Evolutionary conservation across 2,888 invertebrate genomes (phyloP).

Genomic region (Meteorus colon): DNA sequence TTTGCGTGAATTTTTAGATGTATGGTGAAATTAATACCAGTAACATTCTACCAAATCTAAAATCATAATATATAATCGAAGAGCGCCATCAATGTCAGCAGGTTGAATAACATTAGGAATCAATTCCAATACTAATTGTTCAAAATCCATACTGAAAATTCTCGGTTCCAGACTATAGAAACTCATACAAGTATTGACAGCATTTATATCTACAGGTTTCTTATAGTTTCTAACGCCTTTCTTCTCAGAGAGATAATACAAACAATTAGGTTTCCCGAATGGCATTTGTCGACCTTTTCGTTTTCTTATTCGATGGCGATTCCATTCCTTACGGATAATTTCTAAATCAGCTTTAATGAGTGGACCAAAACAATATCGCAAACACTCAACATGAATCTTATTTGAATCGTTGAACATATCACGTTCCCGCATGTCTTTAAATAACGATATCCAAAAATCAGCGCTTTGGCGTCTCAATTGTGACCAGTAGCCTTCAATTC

Average conservation of each 20-base stretch:
- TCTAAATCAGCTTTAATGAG: conserved; percentile 37
- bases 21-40: too few relatives aligned
- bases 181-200: too few relatives aligned
- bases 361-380: conserved; percentile 42
- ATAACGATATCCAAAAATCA: conserved; percentile 46
- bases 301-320: conserved; percentile 38
- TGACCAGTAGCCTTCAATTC: conserved; percentile 45
- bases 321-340: conserved; percentile 36
- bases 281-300: conserved; percentile 21
- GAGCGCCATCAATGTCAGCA: too few relatives aligned
- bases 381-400: conserved; percentile 34
- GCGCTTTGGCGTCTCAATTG: conserved; percentile 35
- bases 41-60: too few relatives aligned
- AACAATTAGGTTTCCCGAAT: conserved; percentile 37
- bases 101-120: too few relatives aligned
- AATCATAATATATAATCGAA: too few relatives aligned
- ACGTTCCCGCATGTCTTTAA: conserved; percentile 40
- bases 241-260: conserved; percentile 32
- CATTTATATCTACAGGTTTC: not conserved
- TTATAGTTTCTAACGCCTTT: conserved; percentile 20
- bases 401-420: conserved; percentile 30
- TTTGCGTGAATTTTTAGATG: too few relatives aligned
- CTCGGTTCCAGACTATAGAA: too few relatives aligned
- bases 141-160: too few relatives aligned
- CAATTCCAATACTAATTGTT: too few relatives aligned